phyloP scores from a whole-genome alignment of 2,113 vertebrate species.

The Otolemur garnettii region DNA sequence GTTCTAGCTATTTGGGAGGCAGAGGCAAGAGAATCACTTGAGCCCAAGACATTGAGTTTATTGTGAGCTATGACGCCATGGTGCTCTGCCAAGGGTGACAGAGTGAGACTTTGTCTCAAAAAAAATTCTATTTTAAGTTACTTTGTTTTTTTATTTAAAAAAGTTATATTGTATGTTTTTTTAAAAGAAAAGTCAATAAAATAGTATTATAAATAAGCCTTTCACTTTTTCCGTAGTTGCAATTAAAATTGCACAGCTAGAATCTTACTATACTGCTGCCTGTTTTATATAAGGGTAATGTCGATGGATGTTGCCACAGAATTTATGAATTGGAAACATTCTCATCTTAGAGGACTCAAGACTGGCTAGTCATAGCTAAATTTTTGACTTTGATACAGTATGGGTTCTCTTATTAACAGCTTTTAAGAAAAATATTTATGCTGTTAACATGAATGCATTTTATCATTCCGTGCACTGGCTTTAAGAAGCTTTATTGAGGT shows the following conservation, averaged over 20 bases:
- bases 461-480: not conserved
- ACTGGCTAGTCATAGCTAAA: not conserved
- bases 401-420: not conserved
- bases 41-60: too few relatives aligned
- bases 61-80: too few relatives aligned
- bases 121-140: not conserved
- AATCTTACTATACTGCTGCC: not conserved
- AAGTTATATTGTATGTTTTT: slow-evolving; percentile 26
- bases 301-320: not conserved
- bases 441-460: not conserved
- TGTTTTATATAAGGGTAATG: not conserved
- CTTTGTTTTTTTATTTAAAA: slow-evolving; percentile 23
- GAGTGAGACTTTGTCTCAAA: too few relatives aligned
- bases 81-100: too few relatives aligned
- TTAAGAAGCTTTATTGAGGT: not conserved
- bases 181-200: not conserved
- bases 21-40: too few relatives aligned
- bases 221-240: slow-evolving; percentile 29
- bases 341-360: not conserved
- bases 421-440: not conserved
- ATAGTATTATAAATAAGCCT: not conserved
- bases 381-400: not conserved
- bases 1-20: too few relatives aligned
- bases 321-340: slow-evolving; percentile 25
- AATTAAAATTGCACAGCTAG: not conserved